These are phyloP conservation scores for Saimiri boliviensis DNA, from an alignment of 2,113 vertebrate genomes.

Conservation along the genomic window DNA sequence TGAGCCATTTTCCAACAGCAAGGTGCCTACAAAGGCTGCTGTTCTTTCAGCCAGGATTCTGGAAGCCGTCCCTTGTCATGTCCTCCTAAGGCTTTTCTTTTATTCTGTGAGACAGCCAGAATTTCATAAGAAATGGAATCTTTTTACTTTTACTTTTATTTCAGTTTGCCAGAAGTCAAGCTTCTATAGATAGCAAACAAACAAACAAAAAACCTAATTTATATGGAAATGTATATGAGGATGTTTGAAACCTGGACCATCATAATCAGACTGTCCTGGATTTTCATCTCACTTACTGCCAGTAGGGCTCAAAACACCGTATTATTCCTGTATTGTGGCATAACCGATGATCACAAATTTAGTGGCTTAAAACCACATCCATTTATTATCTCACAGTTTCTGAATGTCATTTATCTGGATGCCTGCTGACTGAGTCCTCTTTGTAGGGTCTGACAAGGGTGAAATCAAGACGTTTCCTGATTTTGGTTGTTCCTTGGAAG, in stretches of 20 bases:
- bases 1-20: not conserved
- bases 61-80: not conserved
- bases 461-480: not conserved
- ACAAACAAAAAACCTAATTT: not conserved
- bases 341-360: not conserved
- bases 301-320: not conserved
- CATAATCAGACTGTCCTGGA: not conserved
- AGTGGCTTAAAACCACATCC: not conserved
- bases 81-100: not conserved
- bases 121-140: constrained; percentile 31
- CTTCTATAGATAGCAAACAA: not conserved
- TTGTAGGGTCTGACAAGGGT: not conserved
- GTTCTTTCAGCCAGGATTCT: not conserved
- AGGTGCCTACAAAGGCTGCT: not conserved
- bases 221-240: not conserved
- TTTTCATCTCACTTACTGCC: not conserved
- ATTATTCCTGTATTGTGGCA: not conserved
- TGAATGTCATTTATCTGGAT: not conserved
- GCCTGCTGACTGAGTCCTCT: not conserved
- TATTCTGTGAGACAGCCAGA: not conserved
- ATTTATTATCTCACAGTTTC: not conserved
- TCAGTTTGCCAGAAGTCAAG: not conserved
- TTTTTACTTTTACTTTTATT: not conserved
- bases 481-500: no score
- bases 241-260: not conserved